Base-by-base conservation (phyloP, 2,888 invertebrate genomes). In the Ditula angustiorana region DNA sequence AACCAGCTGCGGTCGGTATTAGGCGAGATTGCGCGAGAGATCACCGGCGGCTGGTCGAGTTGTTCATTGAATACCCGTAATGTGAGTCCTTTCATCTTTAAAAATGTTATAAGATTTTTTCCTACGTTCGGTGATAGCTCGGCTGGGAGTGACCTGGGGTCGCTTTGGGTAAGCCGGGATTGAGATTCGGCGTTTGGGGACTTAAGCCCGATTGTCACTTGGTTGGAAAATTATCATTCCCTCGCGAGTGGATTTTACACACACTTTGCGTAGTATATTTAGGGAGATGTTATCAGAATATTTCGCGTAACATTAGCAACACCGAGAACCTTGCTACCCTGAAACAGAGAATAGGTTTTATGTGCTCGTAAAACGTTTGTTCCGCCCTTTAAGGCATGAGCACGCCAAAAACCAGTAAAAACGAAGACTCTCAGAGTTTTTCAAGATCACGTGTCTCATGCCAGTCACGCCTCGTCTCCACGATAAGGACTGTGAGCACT, bases 1-100 rank as follows among this genome's bases (percentile, higher is more conserved):
- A 44, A 46, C 55, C 30, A 63, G 49, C 46, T 13, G 35, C 30
- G 19, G 26, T 13, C n/a, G 52, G 35, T 23, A 41, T 30, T 7
- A 11, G 55, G 30, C 28, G 35, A 56, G 53, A 50, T 46, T 16
- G 47, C 56, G 60, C 10, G 47, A 57, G n/a, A 28, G 65, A 28
- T 52, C 65, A 47, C 8, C 13, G 23, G 23, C 5, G 59, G 37
- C 21, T 57, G 62, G 63, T 47, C 49, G 59, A 37, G 47, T 21
- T 46, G 57, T 57, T 63, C 50, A 63, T 64, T 58, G 63, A 68
- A 68, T 57, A 55, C 58, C 64, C 26, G 61, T 69, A 69, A 69
- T 69, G 58, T 21, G 52, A 63, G 52, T 58, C 58, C 52, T 64
- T 64, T 64, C 63, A 64, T 64, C 46, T 64, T 64, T 64, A 58